A percentile compares a stretch with the other conserved stretches of the same genome.
Evolutionary conservation across 2,797 vertebrate species (phyloP).

Genomic region (Urosaurus nigricauda): DNA sequence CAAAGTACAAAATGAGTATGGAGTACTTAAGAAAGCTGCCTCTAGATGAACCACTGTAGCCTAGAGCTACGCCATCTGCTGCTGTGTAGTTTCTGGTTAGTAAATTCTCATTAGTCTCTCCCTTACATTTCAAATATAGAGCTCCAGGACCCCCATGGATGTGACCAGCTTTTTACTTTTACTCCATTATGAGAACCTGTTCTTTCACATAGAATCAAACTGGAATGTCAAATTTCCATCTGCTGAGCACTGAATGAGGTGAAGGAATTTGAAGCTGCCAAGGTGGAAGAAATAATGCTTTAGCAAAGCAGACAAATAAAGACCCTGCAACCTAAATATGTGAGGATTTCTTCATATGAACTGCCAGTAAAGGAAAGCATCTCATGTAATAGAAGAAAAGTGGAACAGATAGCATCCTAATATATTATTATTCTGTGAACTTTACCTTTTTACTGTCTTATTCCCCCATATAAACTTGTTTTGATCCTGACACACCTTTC

Average conservation of each 20-base stretch:
- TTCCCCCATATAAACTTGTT: not conserved
- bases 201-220: not conserved
- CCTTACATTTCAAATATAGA: slow-evolving; percentile 5
- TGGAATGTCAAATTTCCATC: not conserved
- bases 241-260: not conserved
- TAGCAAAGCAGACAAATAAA: not conserved
- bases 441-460: not conserved
- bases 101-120: not conserved
- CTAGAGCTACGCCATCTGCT: slow-evolving; percentile 24
- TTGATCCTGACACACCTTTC: not conserved
- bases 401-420: not conserved
- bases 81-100: slow-evolving; percentile 24
- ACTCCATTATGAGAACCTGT: not conserved
- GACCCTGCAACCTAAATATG: not conserved
- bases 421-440: not conserved
- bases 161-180: not conserved
- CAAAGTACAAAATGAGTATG: slow-evolving; percentile 23
- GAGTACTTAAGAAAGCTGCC: slow-evolving; percentile 7
- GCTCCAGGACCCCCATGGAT: not conserved
- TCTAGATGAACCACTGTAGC: slow-evolving; percentile 19
- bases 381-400: not conserved
- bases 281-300: not conserved
- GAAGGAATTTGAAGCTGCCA: slow-evolving; percentile 9
- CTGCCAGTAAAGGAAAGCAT: not conserved
- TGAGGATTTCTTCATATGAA: not conserved